Conservation (phyloP, 2,888 invertebrate species). For the Drosophila testacea region DNA sequence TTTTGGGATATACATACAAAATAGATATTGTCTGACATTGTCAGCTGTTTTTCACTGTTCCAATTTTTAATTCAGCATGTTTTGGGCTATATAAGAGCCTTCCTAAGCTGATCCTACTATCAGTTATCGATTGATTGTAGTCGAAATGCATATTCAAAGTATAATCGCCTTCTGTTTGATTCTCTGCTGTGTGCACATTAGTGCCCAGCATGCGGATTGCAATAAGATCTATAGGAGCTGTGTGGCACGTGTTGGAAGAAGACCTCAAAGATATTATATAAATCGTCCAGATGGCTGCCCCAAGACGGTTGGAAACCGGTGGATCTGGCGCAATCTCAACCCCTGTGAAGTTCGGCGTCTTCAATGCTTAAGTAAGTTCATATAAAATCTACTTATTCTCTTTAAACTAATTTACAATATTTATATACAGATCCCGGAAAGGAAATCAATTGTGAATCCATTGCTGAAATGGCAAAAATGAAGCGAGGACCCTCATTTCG, state of each 20-base stretch:
- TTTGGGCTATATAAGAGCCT: constrained; percentile 39
- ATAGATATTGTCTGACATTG: neutral
- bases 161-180: constrained; percentile 29
- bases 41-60: constrained; percentile 17
- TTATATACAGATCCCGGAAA: constrained; percentile 9
- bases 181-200: constrained; percentile 17
- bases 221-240: constrained; percentile 31
- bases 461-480: constrained; percentile 42
- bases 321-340: constrained; percentile 37
- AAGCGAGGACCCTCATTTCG: neutral
- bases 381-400: neutral
- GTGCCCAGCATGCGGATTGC: constrained; percentile 28
- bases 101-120: neutral
- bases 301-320: neutral
- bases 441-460: constrained; percentile 21
- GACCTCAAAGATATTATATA: neutral
- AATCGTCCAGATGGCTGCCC: constrained; percentile 22
- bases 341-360: constrained; percentile 45
- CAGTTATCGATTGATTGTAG: constrained; percentile 3
- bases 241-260: neutral
- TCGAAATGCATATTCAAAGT: constrained; percentile 34
- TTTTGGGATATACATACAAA: too few species aligned
- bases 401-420: neutral
- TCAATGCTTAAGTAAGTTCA: constrained; percentile 43
- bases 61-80: neutral